Evolutionary conservation across 2,888 invertebrate genomes (phyloP).

Genomic region (Aphelenchoides bicaudatus): DNA sequence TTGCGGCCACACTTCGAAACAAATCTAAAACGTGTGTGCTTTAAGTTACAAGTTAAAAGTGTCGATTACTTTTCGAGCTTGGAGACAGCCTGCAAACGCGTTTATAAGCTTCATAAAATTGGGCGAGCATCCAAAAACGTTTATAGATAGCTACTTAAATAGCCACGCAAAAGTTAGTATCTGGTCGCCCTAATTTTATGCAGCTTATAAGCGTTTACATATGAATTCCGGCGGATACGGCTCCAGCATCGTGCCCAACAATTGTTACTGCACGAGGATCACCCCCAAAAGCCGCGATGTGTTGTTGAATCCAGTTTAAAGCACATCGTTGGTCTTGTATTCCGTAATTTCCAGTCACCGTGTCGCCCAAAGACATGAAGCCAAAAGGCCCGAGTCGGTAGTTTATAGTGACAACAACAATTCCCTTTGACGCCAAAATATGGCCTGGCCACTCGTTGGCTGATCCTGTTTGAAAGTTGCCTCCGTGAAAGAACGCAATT

Average conservation of each 20-base stretch:
- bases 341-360: slow-evolving; percentile 66
- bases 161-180: not conserved
- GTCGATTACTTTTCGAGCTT: slow-evolving; percentile 8
- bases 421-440: slow-evolving; percentile 64
- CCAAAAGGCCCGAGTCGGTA: slow-evolving; percentile 66
- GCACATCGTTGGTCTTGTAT: slow-evolving; percentile 64
- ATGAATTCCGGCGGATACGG: slow-evolving; percentile 63
- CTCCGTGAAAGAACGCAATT: slow-evolving; percentile 66
- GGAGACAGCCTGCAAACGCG: slow-evolving; percentile 11
- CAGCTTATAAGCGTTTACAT: slow-evolving; percentile 62
- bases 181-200: slow-evolving; percentile 40
- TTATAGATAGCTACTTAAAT: not conserved
- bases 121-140: not conserved
- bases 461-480: slow-evolving; percentile 64
- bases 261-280: slow-evolving; percentile 75
- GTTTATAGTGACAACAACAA: slow-evolving; percentile 66
- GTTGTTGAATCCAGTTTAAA: slow-evolving; percentile 67
- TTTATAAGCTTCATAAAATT: not conserved
- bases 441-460: slow-evolving; percentile 58
- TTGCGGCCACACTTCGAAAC: slow-evolving; percentile 52
- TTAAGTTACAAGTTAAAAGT: not conserved
- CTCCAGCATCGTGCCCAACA: slow-evolving; percentile 75
- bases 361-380: slow-evolving; percentile 65
- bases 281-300: slow-evolving; percentile 77
- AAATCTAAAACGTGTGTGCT: slow-evolving; percentile 41